phyloP scores from a whole-genome alignment of 2,797 vertebrate genomes.

The Moxostoma hubbsi region DNA sequence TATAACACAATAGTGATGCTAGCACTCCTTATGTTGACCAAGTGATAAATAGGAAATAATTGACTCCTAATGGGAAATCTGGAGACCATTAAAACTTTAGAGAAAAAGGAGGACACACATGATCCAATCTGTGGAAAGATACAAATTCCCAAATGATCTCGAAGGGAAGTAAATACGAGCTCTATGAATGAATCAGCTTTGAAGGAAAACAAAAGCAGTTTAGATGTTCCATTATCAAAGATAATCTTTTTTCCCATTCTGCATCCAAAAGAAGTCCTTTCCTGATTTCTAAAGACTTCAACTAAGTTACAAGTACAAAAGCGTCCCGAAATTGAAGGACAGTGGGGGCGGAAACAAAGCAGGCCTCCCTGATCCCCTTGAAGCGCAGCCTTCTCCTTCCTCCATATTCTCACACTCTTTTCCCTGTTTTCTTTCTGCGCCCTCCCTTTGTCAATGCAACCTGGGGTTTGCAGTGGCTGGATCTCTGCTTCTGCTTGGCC shows the following conservation, averaged over 20 bases:
- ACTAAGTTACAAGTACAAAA: constrained; percentile 16
- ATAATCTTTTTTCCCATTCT: constrained; percentile 32
- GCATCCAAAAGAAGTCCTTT: constrained; percentile 1
- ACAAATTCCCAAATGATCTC: background rate
- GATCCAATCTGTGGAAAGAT: constrained; percentile 10
- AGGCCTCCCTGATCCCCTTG: constrained; percentile 4
- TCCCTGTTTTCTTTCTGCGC: background rate
- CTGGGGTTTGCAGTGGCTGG: constrained; percentile 12
- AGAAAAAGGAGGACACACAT: background rate
- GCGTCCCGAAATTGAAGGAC: background rate
- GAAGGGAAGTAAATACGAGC: background rate
- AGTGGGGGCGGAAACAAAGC: constrained; percentile 33
- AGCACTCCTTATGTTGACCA: background rate
- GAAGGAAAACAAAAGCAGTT: background rate
- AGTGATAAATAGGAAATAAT: background rate
- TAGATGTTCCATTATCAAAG: constrained; percentile 30
- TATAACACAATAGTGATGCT: background rate
- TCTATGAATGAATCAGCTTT: constrained; percentile 24
- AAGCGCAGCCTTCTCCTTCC: background rate
- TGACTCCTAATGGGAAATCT: background rate
- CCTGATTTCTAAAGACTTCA: constrained; percentile 5
- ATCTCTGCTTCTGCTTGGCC: constrained; percentile 12
- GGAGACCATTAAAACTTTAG: background rate
- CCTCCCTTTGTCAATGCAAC: constrained; percentile 15
- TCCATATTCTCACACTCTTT: background rate